phyloP scores from a whole-genome alignment of 2,113 vertebrate genomes.

The Aviceda subcristata region DNA sequence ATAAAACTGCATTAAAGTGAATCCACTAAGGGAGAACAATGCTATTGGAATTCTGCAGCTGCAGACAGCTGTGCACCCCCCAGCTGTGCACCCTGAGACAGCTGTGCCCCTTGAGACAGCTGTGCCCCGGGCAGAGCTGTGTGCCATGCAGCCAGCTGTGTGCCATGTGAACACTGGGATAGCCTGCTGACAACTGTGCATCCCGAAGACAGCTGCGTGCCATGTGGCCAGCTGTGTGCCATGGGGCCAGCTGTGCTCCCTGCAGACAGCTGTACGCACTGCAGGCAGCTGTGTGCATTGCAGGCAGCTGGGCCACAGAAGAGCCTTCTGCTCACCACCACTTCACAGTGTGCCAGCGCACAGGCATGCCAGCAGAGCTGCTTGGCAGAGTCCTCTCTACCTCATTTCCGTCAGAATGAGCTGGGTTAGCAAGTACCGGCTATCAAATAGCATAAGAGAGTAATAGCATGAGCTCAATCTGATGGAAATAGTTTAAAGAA shows the following conservation, averaged over 20 bases:
- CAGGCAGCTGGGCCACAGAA: not conserved
- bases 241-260: not conserved
- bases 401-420: not conserved
- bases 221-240: not conserved
- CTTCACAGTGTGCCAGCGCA: accelerated
- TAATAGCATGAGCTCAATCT: not conserved
- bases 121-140: not conserved
- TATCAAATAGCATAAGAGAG: not conserved
- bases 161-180: not conserved
- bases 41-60: not conserved
- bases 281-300: not conserved
- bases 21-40: not conserved
- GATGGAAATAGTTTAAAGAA: not conserved
- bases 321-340: not conserved
- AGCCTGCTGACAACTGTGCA: not conserved
- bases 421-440: not conserved
- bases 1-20: not conserved
- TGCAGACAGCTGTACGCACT: not conserved
- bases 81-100: not conserved
- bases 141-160: not conserved
- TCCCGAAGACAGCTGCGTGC: not conserved
- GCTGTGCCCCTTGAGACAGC: not conserved
- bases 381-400: not conserved
- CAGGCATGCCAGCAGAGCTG: not conserved
- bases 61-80: not conserved